A percentile compares a stretch with the other conserved stretches of the same genome.
Conservation (phyloP, 37 sponge, comb jelly and placozoan species). For the Tethya wilhelma region DNA sequence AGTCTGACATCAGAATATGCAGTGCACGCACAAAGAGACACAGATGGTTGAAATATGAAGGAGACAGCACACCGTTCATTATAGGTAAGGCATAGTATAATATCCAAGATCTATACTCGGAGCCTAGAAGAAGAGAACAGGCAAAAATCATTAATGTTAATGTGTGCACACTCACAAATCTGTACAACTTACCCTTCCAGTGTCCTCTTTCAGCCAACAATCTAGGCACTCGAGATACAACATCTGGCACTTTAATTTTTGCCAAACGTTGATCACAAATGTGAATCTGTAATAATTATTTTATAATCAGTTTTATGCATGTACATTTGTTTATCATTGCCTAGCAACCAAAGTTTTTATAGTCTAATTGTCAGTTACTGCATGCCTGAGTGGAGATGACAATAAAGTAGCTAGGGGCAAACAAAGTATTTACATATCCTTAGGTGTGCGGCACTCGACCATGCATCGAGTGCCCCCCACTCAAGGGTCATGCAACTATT, state of each 20-base stretch:
- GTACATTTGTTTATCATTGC: too few species aligned
- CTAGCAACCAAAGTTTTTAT: too few species aligned
- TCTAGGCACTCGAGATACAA: not conserved
- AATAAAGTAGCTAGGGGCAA: too few species aligned
- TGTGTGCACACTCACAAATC: not conserved
- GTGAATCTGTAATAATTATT: not conserved
- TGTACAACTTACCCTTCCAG: not conserved
- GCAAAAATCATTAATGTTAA: not conserved
- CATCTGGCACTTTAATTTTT: not conserved
- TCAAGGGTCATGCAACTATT: too few species aligned
- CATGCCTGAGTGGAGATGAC: too few species aligned
- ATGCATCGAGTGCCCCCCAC: too few species aligned
- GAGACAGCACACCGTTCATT: not conserved
- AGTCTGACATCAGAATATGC: not conserved
- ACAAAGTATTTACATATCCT: too few species aligned
- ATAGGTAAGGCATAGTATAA: not conserved
- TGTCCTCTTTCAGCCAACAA: not conserved
- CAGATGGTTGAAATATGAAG: not conserved
- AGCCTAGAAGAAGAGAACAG: not conserved
- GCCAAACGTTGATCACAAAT: not conserved
- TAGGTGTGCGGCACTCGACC: too few species aligned
- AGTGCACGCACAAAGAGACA: not conserved
- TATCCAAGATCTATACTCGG: not conserved
- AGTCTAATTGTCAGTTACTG: too few species aligned
- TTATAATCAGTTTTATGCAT: too few species aligned